Base-by-base conservation (phyloP, 2,797 vertebrate species). In the Spinus olivaceus region DNA sequence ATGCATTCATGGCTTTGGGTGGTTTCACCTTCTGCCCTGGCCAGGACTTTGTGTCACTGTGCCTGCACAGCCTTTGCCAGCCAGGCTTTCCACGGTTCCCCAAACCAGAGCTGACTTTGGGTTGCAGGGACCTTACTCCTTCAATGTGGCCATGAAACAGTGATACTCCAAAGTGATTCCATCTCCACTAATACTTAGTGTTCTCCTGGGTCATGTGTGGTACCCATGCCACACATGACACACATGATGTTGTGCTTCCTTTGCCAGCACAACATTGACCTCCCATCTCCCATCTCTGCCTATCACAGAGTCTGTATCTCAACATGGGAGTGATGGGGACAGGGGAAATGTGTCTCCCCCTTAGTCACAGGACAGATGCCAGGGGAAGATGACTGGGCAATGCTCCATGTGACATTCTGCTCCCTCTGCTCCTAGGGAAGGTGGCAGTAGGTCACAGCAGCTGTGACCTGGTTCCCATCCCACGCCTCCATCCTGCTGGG, bases 401-500 rank as follows among this genome's bases (percentile, higher is more conserved):
- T 0, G 0, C 39, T 76, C 22, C 63, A 33, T 46, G 64, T 92
- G 81, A 81, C 44, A 24, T 76, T 51, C 54, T 86, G 88, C 51
- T 4, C 6, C 67, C 32, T 85, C 78, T 72, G 47, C 21, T 59
- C 59, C 27, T 49, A 23, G 44, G 66, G 60, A n/a, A 69, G 33
- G 78, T 81, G 86, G 78, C 86, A 96, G 86, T 82, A 80, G 89
- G 92, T 95, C 91, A 74, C 5, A 7, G 20, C 83, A 66, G 24
- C 71, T 33, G 74, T 95, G 92, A 92, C 92, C 94, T 94, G 53
- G 32, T 89, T 95, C 76, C 64, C 2, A 5, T 89, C 80, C 74
- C 54, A 90, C 12, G 1, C 86, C 35, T 91, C 56, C 4, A 2
- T 94, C 56, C 76, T 85, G 64, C 67, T 9, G 28, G 64, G 35